Percentiles rank a stretch among this genome's conserved stretches.
phyloP scores from a whole-genome alignment of 2,113 vertebrate genomes.

The Eurypyga helias region DNA sequence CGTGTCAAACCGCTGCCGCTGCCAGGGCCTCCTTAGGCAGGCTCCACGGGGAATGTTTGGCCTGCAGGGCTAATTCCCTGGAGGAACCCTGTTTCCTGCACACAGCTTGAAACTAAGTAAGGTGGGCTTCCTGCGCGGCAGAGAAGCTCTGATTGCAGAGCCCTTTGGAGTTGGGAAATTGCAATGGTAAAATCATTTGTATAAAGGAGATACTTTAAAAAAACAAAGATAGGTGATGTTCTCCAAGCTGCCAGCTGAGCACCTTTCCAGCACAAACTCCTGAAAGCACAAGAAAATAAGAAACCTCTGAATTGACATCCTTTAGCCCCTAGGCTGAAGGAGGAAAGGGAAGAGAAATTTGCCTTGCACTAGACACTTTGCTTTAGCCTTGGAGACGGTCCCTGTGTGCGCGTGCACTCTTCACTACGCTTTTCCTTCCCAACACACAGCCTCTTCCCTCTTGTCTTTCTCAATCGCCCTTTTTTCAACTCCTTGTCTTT shows the following conservation, averaged over 20 bases:
- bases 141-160: not conserved
- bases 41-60: not conserved
- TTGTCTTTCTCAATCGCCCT: not conserved
- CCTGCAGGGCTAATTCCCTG: not conserved
- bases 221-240: not conserved
- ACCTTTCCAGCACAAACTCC: not conserved
- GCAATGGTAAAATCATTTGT: not conserved
- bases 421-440: not conserved
- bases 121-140: not conserved
- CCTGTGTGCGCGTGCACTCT: not conserved
- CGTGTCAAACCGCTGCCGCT: not conserved
- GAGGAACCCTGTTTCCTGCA: not conserved
- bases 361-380: not conserved
- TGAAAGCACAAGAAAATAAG: not conserved
- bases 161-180: not conserved
- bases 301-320: not conserved
- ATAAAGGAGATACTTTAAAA: not conserved
- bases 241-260: not conserved
- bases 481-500: not conserved
- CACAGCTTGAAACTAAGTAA: not conserved
- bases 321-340: not conserved
- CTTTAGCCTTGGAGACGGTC: not conserved
- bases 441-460: not conserved
- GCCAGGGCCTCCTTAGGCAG: not conserved
- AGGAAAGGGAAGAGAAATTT: not conserved